Evolutionary conservation across 2,888 invertebrate genomes (phyloP), one percentile per base, ranked within the genome.

Genomic region (Drosophila niveifrons): DNA sequence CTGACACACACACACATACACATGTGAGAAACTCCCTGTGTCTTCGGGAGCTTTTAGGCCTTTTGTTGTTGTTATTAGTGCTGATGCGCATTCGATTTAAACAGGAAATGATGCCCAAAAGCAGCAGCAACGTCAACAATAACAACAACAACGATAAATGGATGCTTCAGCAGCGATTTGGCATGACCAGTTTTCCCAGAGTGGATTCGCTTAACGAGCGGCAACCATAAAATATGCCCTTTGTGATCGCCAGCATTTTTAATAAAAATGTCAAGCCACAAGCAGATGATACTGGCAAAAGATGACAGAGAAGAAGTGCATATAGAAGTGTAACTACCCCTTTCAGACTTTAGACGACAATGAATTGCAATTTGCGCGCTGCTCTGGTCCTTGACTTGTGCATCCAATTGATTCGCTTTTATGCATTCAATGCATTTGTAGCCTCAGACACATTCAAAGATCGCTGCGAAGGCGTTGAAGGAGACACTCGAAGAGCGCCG

Each of bases 251-350:
- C 15, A 50, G 36, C 70, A 66, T 78, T 80, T 88, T 88, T 88
- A 83, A 83, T 83, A 83, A 83, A 83, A 83, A 83, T 80, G 89
- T 83, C 82, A 83, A 78, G 84, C 72, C 66, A 50, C 41, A 17
- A 31, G 9, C 43, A 34, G 15, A 56, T 2, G 28, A 28, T 11
- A n/a, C 4, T 3, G 23, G 18, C 23, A 23, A 23, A 23, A 23
- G 39, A 41, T 13, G 13, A 28, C 23, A 56, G 34, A 34, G 11
- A 1, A 7, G 23, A 11, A 36, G 36, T 36, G 36, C 6, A 18
- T 11, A 15, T n/a, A 53, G 36, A 23, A 41, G 34, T 17, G 48
- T 28, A 53, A 39, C 17, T 7, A 44, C 15, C 17, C 28, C 47
- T 7, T 8, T 15, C 53, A 55, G 69, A 61, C 63, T 15, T 18